Evolutionary conservation across 1,140 invertebrate species (phyloP).

Genomic region (Leucophenga varia): DNA sequence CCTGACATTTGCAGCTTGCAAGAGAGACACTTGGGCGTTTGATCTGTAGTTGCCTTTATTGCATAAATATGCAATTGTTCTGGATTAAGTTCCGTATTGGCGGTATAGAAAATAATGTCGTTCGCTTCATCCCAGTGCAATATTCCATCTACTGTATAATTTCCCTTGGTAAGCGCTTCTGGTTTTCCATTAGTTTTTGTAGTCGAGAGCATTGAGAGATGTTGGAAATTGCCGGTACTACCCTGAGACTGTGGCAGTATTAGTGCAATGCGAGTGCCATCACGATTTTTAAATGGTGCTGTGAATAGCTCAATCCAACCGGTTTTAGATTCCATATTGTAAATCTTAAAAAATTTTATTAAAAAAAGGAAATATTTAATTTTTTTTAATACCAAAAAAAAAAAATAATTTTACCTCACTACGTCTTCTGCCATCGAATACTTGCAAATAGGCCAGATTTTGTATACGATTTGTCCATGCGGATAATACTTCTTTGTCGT

Average conservation of each 20-base stretch:
- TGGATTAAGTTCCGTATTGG: slow-evolving; percentile 62
- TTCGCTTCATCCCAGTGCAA: slow-evolving; percentile 73
- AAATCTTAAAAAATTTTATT: slow-evolving; percentile 32
- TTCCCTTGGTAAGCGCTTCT: slow-evolving; percentile 64
- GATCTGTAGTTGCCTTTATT: slow-evolving; percentile 47
- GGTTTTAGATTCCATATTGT: slow-evolving; percentile 48
- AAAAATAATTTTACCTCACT: slow-evolving; percentile 28
- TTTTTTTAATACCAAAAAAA: no score
- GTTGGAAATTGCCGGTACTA: slow-evolving; percentile 64
- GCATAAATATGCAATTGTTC: slow-evolving; percentile 64
- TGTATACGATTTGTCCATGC: slow-evolving; percentile 89
- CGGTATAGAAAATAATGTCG: slow-evolving; percentile 68
- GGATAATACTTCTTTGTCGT: slow-evolving; percentile 65
- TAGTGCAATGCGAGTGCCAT: slow-evolving; percentile 62
- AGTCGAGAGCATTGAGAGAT: slow-evolving; percentile 63
- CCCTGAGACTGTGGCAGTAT: slow-evolving; percentile 66
- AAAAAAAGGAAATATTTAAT: no score
- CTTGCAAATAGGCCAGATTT: slow-evolving; percentile 61
- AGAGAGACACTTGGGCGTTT: slow-evolving; percentile 60
- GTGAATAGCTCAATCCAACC: slow-evolving; percentile 72
- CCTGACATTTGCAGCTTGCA: slow-evolving; percentile 56
- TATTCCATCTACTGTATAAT: slow-evolving; percentile 77
- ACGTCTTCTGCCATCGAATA: slow-evolving; percentile 33
- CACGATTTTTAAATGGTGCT: slow-evolving; percentile 62
- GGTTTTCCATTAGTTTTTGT: slow-evolving; percentile 29